Base-by-base conservation (phyloP, 2,797 vertebrate species). In the Morelia viridis region DNA sequence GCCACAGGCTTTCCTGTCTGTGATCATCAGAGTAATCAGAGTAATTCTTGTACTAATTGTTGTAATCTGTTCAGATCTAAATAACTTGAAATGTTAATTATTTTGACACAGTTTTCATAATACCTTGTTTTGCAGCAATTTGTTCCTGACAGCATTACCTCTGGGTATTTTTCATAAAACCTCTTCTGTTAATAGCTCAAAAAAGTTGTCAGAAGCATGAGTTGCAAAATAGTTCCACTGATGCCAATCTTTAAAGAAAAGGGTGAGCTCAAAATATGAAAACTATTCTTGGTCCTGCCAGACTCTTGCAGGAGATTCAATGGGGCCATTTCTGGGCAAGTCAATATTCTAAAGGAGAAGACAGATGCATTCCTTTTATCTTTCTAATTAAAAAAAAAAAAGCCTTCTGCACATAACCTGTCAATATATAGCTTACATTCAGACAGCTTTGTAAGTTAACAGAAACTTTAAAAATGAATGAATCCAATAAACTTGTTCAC, bases 401-500 rank as follows among this genome's bases (percentile, higher is more conserved):
- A 19, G 1, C 7, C 28, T 94, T 92, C 89, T 57, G 60, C 22
- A 41, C 5, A 94, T 57, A 92, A 89, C 91, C 12, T 56, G 41
- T 50, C 88, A 61, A 22, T 10, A 60, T 28, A 56, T 85, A 91
- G 15, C 61, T 89, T 46, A 57, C 58, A 90, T 19, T 6, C 46
- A 76, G 2, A 24, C 19, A 58, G 22, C 26, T 87, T 83, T 58
- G 7, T 71, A 28, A 68, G 87, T 91, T 71, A 61, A 93, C 56
- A 60, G 46, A 62, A 90, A 68, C 46, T 24, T 41, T 87, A 65
- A 88, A 76, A 87, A 68, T 65, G 10, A 94, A 94, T 84, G 35
- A 28, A 89, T 90, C 90, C 91, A 61, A 88, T 92, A 93, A 92
- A 94, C 93, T 92, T 71, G 91, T 0, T 80, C 62, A 92, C 46